These are phyloP conservation scores for Dasyurus viverrinus DNA, from an alignment of 2,113 vertebrate genomes.

Conservation along the genomic window DNA sequence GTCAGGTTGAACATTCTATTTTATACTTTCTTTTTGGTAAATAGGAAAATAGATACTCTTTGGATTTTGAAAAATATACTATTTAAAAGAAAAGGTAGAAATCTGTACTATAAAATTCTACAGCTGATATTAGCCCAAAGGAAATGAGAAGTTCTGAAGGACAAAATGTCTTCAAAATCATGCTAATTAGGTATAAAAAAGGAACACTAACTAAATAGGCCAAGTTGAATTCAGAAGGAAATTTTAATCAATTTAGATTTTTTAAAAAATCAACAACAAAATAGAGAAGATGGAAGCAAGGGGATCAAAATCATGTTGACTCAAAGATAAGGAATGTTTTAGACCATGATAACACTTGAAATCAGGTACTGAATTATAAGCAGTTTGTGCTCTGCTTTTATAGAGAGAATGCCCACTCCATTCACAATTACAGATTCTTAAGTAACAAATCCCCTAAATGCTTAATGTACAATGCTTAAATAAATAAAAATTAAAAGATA, in stretches of 20 bases:
- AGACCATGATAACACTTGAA: not conserved
- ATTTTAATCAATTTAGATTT: not conserved
- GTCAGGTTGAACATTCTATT: not conserved
- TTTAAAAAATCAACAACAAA: not conserved
- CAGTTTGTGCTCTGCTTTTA: not conserved
- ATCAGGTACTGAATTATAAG: not conserved
- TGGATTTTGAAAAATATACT: not conserved
- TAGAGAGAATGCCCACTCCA: not conserved
- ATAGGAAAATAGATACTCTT: not conserved
- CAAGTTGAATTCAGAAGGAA: not conserved
- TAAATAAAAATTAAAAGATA: not conserved
- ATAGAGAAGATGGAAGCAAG: not conserved
- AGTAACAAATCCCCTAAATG: not conserved
- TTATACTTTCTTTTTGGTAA: not conserved
- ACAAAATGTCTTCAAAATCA: not conserved
- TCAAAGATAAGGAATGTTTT: not conserved
- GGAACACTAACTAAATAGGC: not conserved
- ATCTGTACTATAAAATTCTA: not conserved
- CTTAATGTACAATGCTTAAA: not conserved
- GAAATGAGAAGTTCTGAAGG: not conserved
- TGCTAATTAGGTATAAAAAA: not conserved
- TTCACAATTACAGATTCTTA: not conserved
- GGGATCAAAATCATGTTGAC: not conserved
- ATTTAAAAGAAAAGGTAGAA: not conserved
- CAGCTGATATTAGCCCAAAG: not conserved